These are phyloP conservation scores for Eupithecia subumbrata DNA, from an alignment of 2,888 invertebrate species.

Conservation along the genomic window DNA sequence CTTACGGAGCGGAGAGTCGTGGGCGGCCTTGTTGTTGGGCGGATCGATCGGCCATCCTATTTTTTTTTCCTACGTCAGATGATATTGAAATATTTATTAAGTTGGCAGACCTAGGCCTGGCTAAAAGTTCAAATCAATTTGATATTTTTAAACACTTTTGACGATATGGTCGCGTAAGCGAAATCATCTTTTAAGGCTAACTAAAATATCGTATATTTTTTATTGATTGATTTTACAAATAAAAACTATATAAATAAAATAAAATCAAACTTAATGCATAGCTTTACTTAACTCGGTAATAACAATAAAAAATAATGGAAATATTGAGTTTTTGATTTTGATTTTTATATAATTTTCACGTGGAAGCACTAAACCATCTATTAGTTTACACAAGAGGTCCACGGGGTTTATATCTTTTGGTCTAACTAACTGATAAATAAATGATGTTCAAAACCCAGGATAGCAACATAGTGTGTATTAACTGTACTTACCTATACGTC, in stretches of 20 bases:
- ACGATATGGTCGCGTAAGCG: neutral
- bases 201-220: no score
- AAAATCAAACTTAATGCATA: no score
- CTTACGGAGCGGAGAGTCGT: neutral
- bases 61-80: neutral
- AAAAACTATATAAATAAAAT: no score
- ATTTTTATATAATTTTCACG: no score
- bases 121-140: neutral
- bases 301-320: no score
- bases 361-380: neutral
- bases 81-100: neutral
- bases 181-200: neutral
- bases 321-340: no score
- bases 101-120: neutral
- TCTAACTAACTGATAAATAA: neutral
- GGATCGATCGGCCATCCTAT: neutral
- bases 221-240: no score
- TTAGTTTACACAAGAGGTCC: neutral
- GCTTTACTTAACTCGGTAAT: no score
- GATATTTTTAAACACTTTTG: neutral
- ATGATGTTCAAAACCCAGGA: neutral
- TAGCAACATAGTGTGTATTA: neutral
- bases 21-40: neutral
- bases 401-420: neutral
- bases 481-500: constrained; percentile 11